These are phyloP conservation scores for Pogonophryne albipinna DNA, from an alignment of 2,797 vertebrate genomes.

Conservation along the genomic window DNA sequence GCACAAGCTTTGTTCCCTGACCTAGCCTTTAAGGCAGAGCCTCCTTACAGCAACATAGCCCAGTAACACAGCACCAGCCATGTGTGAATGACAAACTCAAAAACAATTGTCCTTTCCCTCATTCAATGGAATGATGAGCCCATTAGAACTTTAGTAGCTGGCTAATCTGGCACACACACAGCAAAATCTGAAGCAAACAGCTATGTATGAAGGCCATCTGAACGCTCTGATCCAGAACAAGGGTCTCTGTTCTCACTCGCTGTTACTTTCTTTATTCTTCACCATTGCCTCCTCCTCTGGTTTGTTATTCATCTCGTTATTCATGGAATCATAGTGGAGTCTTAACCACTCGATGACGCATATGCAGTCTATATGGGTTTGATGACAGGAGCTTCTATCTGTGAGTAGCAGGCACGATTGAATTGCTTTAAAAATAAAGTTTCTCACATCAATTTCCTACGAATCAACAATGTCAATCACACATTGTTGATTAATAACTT, in stretches of 20 bases:
- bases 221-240: background rate
- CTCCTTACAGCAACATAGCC: background rate
- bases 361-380: background rate
- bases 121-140: background rate
- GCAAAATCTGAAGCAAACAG: background rate
- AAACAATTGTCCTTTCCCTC: background rate
- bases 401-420: background rate
- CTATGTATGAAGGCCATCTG: background rate
- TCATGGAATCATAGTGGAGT: background rate
- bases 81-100: background rate
- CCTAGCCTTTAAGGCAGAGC: background rate
- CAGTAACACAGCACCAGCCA: background rate
- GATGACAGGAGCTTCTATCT: background rate
- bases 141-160: background rate
- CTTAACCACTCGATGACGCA: background rate
- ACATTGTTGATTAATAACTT: constrained; percentile 45
- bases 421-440: background rate
- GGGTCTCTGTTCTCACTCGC: background rate
- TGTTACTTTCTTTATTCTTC: background rate
- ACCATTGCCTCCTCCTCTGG: background rate
- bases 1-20: background rate
- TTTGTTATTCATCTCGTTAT: constrained; percentile 15
- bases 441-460: background rate
- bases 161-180: background rate
- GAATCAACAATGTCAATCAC: constrained; percentile 13